A percentile compares a stretch with the other conserved stretches of the same genome.
These are phyloP conservation scores for Protobothrops mucrosquamatus DNA, from an alignment of 2,113 vertebrate species.

Conservation along the genomic window DNA sequence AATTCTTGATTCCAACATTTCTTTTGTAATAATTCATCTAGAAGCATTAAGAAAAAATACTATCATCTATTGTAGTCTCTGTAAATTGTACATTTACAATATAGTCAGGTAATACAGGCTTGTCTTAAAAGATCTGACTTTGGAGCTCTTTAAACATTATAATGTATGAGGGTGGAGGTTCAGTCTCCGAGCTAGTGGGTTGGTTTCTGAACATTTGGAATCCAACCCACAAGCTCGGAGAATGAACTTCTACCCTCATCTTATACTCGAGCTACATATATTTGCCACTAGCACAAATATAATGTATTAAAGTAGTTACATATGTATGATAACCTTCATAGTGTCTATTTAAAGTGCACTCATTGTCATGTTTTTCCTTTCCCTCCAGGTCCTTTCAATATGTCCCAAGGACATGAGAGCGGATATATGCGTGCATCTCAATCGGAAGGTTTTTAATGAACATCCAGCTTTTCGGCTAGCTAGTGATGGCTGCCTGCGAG, in stretches of 20 bases:
- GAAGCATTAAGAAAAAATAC: not conserved
- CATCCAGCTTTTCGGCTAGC: conserved; percentile 94
- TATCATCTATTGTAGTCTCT: not conserved
- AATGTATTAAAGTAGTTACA: not conserved
- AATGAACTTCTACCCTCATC: too few relatives aligned
- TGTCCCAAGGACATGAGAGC: conserved; percentile 98
- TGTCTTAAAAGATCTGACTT: not conserved
- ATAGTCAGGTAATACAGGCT: not conserved
- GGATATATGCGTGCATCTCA: conserved; percentile 95
- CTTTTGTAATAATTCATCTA: not conserved
- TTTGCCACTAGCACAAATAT: not conserved
- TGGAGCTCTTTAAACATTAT: too few relatives aligned
- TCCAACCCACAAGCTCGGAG: too few relatives aligned
- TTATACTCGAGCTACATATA: not conserved
- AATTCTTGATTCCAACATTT: not conserved
- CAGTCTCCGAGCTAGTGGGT: not conserved
- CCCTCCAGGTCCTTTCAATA: conserved; percentile 87
- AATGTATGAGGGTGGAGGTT: not conserved
- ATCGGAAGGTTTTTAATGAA: conserved; percentile 95
- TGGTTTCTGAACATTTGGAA: not conserved
- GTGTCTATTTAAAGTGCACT: not conserved
- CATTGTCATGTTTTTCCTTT: not conserved
- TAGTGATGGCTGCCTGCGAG: conserved; percentile 92
- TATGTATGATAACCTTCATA: not conserved
- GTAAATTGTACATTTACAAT: not conserved